Percentiles rank a stretch among this genome's conserved stretches.
Evolutionary conservation across 2,888 invertebrate genomes (phyloP).

Genomic region (Chromoteleia sp.): DNA sequence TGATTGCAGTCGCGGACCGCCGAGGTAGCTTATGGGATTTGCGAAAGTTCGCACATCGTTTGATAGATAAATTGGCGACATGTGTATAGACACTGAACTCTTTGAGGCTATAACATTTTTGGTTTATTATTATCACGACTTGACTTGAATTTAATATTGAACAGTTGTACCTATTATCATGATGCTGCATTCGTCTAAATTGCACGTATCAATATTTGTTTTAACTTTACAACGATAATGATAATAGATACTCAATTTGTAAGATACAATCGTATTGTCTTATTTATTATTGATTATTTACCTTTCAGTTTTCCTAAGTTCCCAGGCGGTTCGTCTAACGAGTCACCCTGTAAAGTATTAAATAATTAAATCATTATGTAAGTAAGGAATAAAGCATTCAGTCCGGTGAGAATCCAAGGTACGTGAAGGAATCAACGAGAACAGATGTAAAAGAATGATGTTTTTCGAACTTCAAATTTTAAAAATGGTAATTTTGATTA

Average conservation of each 20-base stretch:
- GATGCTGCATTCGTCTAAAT: background rate
- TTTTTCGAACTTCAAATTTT: no score
- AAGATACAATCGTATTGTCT: background rate
- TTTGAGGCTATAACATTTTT: constrained; percentile 45
- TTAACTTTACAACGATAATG: no score
- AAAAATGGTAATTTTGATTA: no score
- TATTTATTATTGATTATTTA: constrained; percentile 15
- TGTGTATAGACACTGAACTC: constrained; percentile 50
- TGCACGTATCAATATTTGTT: no score
- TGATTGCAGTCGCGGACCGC: constrained; percentile 87
- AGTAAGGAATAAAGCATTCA: background rate
- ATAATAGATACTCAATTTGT: no score
- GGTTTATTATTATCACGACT: constrained; percentile 5
- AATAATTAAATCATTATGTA: constrained; percentile 2
- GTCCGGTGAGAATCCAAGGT: no score
- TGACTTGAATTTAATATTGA: background rate
- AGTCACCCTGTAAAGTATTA: constrained; percentile 55
- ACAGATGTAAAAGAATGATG: no score
- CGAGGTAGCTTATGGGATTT: constrained; percentile 90
- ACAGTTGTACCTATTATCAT: constrained; percentile 5
- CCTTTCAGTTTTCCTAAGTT: constrained; percentile 42
- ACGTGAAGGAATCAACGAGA: no score
- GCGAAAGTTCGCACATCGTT: constrained; percentile 86
- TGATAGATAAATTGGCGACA: constrained; percentile 86
- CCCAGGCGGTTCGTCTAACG: constrained; percentile 35